A percentile compares a stretch with the other conserved stretches of the same genome.
phyloP scores from a whole-genome alignment of 2,888 invertebrate species.

The Polymixis flavicincta region DNA sequence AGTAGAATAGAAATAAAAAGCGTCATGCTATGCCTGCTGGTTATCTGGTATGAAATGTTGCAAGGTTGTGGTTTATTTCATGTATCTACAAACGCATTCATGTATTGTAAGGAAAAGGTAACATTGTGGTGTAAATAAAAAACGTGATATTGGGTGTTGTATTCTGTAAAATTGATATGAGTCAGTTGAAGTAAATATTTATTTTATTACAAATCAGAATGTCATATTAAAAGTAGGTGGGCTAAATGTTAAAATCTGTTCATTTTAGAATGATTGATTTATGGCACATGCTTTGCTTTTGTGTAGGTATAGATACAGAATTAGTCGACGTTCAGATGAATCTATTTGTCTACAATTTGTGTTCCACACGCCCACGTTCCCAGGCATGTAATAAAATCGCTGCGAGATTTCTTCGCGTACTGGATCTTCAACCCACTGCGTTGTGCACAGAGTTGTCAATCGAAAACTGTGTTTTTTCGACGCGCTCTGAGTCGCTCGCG shows the following conservation, averaged over 20 bases:
- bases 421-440: too few species aligned
- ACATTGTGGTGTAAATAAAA: conserved; percentile 6
- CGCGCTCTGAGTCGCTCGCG: too few species aligned
- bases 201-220: conserved; percentile 7
- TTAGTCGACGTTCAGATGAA: too few species aligned
- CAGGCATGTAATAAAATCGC: too few species aligned
- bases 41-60: neutral
- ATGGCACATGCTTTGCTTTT: neutral
- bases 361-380: neutral
- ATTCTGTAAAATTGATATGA: neutral
- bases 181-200: neutral
- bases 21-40: too few species aligned
- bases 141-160: neutral
- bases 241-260: neutral
- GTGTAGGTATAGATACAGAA: too few species aligned
- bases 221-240: neutral
- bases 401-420: too few species aligned
- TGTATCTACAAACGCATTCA: neutral
- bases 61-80: neutral
- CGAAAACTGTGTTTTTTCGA: too few species aligned
- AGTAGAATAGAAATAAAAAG: too few species aligned
- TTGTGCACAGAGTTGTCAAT: too few species aligned
- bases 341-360: neutral
- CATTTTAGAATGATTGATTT: neutral
- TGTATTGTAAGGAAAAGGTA: neutral